Conservation (phyloP, 1,140 invertebrate genomes). For the Meloidogyne hapla region DNA sequence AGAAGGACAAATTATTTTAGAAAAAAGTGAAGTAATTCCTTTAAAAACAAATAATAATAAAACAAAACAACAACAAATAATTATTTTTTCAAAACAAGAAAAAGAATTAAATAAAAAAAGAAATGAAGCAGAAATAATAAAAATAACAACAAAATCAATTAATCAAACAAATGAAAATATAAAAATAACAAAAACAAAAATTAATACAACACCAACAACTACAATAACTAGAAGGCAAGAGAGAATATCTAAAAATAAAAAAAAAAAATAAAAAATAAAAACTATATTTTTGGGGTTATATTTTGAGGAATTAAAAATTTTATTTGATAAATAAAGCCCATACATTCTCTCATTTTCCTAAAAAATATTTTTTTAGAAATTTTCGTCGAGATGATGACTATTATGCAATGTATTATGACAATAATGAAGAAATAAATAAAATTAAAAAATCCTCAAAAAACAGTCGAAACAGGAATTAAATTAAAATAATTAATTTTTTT, state of each 20-base stretch:
- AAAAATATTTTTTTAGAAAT: slow-evolving; percentile 32
- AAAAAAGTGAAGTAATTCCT: slow-evolving; percentile 8
- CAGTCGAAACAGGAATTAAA: background rate
- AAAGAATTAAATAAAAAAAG: background rate
- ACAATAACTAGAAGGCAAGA: background rate
- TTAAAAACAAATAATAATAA: background rate
- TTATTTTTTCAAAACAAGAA: slow-evolving; percentile 10
- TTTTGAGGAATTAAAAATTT: too few species aligned
- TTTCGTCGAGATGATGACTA: slow-evolving; percentile 42
- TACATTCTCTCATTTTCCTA: background rate
- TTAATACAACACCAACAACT: background rate
- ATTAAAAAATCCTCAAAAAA: background rate
- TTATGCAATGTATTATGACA: slow-evolving; percentile 47
- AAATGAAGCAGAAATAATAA: background rate
- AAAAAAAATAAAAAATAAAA: background rate
- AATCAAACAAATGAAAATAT: background rate
- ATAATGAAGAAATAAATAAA: slow-evolving; percentile 8
- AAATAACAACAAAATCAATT: background rate
- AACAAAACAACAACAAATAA: slow-evolving; percentile 1
- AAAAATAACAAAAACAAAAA: background rate
- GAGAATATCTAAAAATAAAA: slow-evolving; percentile 1
- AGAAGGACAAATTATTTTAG: background rate
- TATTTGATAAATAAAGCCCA: too few species aligned
- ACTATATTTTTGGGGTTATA: too few species aligned
- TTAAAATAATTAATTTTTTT: background rate